These are phyloP conservation scores for Drosophila mauritiana DNA, from an alignment of 1,140 invertebrate species.

Conservation along the genomic window DNA sequence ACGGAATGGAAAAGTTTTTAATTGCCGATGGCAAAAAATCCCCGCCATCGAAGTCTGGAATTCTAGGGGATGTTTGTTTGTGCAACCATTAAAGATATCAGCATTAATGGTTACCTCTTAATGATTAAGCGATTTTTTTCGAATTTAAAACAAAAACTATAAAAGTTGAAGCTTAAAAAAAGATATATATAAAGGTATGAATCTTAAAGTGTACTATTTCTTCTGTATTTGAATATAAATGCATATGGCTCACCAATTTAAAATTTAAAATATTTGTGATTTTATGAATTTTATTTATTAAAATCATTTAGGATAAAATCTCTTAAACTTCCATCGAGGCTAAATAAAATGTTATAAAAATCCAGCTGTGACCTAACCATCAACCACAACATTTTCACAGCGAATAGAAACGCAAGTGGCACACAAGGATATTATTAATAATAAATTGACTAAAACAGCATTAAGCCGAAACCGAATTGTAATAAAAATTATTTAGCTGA, in stretches of 20 bases:
- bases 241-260: no score
- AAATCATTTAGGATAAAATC: neutral
- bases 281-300: no score
- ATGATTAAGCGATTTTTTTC: no score
- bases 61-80: no score
- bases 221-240: no score
- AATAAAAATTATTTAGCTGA: constrained; percentile 79
- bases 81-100: no score
- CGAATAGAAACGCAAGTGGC: constrained; percentile 1
- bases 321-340: neutral
- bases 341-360: neutral
- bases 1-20: constrained; percentile 48
- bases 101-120: no score
- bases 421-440: constrained; percentile 69
- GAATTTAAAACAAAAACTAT: no score
- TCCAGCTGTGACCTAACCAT: constrained; percentile 5
- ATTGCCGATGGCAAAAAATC: neutral
- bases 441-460: constrained; percentile 47
- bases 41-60: neutral
- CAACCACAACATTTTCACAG: neutral
- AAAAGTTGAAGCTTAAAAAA: no score
- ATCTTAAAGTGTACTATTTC: no score
- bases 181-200: no score
- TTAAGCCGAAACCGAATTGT: constrained; percentile 61
- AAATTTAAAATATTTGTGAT: no score